Conservation (phyloP, 2,888 invertebrate genomes). For the Mechanitis mazaeus region DNA sequence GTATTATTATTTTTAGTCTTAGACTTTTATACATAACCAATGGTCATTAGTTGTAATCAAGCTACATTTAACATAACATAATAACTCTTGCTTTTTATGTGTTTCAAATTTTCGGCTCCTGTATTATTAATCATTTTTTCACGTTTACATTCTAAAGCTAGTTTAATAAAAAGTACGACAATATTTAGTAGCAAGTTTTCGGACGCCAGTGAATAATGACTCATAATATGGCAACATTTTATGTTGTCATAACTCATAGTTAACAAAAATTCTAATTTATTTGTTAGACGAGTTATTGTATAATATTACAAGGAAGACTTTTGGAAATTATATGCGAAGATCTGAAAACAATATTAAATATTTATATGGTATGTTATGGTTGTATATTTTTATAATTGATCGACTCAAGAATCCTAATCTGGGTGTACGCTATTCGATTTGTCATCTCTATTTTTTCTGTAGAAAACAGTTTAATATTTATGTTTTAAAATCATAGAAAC, state of each 20-base stretch:
- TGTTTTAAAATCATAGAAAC: not conserved
- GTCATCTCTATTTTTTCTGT: constrained; percentile 3
- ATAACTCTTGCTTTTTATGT: too few relatives aligned
- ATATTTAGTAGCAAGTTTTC: too few relatives aligned
- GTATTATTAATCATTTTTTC: too few relatives aligned
- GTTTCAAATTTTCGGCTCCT: too few relatives aligned
- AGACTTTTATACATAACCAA: too few relatives aligned
- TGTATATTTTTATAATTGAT: not conserved
- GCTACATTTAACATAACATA: too few relatives aligned
- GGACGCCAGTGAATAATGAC: too few relatives aligned
- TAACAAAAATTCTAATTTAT: not conserved
- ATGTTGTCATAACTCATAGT: constrained; percentile 2
- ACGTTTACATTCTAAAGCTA: too few relatives aligned
- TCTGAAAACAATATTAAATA: not conserved
- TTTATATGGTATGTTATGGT: constrained; percentile 1
- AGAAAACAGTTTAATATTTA: not conserved
- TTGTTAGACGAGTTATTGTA: constrained; percentile 1
- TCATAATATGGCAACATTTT: not conserved
- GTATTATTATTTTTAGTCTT: too few relatives aligned
- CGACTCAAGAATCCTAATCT: not conserved
- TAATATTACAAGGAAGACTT: not conserved
- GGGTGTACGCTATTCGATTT: not conserved
- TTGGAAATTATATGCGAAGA: not conserved
- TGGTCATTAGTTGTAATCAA: too few relatives aligned
- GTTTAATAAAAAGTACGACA: too few relatives aligned